Base-by-base conservation (phyloP, 2,797 vertebrate genomes). In the Lepilemur septentrionalis region DNA sequence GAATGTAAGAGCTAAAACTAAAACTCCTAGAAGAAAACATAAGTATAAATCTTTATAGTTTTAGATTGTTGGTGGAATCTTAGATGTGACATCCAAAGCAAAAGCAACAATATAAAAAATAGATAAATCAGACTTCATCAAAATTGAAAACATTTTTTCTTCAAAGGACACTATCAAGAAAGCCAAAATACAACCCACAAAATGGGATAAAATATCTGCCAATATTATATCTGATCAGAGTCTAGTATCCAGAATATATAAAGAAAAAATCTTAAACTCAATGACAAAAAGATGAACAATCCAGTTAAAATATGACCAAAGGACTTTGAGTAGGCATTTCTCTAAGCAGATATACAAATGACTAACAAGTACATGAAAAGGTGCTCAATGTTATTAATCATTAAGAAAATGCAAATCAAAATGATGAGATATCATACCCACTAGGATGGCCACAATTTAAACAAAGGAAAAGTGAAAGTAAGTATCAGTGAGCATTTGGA, bases 131-230 rank as follows among this genome's bases (percentile, higher is more conserved):
- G 80, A 72, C 73, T 63, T 79, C 69, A 82, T 67, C 59, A 70
- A 78, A 85, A 80, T 73, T 86, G 5, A 43, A 91, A 93, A 46
- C 50, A n/a, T 48, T 48, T 95, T 85, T 93, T 65, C 41, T 50
- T 93, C 87, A 63, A 46, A 87, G 18, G 78, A 67, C 15, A 22
- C n/a, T 76, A n/a, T 76, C 32, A 70, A 83, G 82, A 94, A 87
- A 91, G 61, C 76, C 61, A 63, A 91, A 95, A 76, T 76, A 43
- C 25, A 41, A 14, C 59, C 63, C 67, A 69, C 8, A n/a, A 75
- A 75, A 61, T 80, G 30, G 41, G 67, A 61, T 30, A 96, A 89
- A 76, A 48, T 82, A 32, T 91, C 67, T 76, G 59, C 41, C 63
- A 91, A 70, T 76, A 4, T 10, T 70, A 4, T 82, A 52, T 86